A percentile compares a stretch with the other conserved stretches of the same genome.
Conservation (phyloP, 2,888 invertebrate genomes). For the Platycnemis pennipes region DNA sequence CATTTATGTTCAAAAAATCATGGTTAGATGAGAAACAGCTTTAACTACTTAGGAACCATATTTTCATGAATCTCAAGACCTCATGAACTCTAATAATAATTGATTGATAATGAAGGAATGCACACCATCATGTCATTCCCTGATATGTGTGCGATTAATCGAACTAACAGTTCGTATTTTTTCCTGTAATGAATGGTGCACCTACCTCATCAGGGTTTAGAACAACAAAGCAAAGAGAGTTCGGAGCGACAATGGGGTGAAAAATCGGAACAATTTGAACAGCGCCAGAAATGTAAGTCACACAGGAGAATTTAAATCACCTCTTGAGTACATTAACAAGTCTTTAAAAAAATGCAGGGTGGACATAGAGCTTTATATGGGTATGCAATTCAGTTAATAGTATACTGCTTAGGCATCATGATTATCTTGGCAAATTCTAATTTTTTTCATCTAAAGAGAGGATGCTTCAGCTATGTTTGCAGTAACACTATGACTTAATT, state of each 20-base stretch:
- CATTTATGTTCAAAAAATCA: too few species aligned
- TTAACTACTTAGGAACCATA: too few species aligned
- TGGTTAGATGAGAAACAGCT: too few species aligned
- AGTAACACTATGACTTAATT: constrained; percentile 48
- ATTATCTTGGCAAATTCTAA: constrained; percentile 30
- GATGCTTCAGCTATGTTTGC: constrained; percentile 40
- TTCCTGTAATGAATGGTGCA: constrained; percentile 58
- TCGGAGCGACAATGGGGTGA: constrained; percentile 94
- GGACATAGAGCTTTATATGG: constrained; percentile 42
- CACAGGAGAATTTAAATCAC: constrained; percentile 61
- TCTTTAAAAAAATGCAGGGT: constrained; percentile 52
- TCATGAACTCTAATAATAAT: too few species aligned
- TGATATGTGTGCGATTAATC: constrained; percentile 35
- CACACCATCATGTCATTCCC: neutral
- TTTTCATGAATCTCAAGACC: too few species aligned
- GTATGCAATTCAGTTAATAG: constrained; percentile 23
- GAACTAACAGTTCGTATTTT: constrained; percentile 38
- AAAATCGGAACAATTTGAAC: constrained; percentile 92
- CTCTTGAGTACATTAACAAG: constrained; percentile 29
- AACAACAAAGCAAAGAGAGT: constrained; percentile 90
- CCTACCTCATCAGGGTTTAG: constrained; percentile 87
- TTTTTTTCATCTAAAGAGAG: neutral
- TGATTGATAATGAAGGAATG: neutral
- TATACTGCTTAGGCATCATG: constrained; percentile 39
- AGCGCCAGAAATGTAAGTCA: constrained; percentile 93